phyloP scores from a whole-genome alignment of 2,888 invertebrate species.

The Rhamphomyia laevipes region DNA sequence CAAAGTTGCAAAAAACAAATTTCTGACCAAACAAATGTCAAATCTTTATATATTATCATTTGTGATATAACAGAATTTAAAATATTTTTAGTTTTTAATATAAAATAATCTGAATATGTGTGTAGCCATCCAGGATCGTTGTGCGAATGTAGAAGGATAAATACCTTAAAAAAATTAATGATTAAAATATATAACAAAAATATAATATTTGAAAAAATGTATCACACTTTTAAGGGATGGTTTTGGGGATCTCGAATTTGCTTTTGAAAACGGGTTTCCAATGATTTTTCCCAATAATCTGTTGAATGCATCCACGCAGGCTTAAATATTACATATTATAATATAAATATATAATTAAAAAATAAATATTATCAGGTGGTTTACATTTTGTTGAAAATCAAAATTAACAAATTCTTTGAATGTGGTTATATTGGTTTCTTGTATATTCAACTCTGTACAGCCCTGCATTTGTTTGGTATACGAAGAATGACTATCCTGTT shows the following conservation, averaged over 20 bases:
- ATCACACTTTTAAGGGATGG: constrained; percentile 60
- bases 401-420: constrained; percentile 61
- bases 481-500: too few relatives aligned
- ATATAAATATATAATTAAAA: too few relatives aligned
- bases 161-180: constrained; percentile 45
- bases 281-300: constrained; percentile 83
- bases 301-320: constrained; percentile 79
- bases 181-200: too few relatives aligned
- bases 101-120: constrained; percentile 91
- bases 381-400: constrained; percentile 79
- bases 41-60: constrained; percentile 73
- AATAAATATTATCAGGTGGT: too few relatives aligned
- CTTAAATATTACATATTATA: constrained; percentile 41
- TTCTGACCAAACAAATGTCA: constrained; percentile 94
- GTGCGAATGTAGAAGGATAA: constrained; percentile 89
- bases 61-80: constrained; percentile 79
- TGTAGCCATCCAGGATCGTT: constrained; percentile 97
- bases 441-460: constrained; percentile 40
- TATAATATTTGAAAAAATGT: too few relatives aligned
- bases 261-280: constrained; percentile 70
- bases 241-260: constrained; percentile 59
- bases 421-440: constrained; percentile 62
- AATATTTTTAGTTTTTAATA: constrained; percentile 77
- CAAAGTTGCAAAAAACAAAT: constrained; percentile 79
- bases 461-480: too few relatives aligned